These are phyloP conservation scores for Adelphocoris suturalis DNA, from an alignment of 2,888 invertebrate genomes.

Conservation along the genomic window DNA sequence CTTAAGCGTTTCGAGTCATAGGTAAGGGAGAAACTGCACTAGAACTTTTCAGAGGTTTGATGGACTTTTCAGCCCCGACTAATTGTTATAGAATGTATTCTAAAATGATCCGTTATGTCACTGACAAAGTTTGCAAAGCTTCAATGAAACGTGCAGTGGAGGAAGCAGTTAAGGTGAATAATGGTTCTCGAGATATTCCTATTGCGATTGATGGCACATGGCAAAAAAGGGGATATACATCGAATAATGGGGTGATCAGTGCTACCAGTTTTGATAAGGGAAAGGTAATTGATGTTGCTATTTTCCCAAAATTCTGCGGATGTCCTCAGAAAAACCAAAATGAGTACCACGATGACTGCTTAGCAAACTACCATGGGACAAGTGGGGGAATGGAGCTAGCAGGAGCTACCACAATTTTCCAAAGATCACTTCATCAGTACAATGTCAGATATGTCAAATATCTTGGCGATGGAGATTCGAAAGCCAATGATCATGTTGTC, in stretches of 20 bases:
- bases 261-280: background rate
- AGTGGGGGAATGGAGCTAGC: constrained; percentile 75
- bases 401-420: constrained; percentile 71
- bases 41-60: constrained; percentile 52
- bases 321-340: background rate
- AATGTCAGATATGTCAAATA: constrained; percentile 61
- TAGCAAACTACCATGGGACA: constrained; percentile 72
- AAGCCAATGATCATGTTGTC: background rate
- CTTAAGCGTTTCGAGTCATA: constrained; percentile 8
- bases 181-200: constrained; percentile 40
- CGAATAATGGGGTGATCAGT: constrained; percentile 63
- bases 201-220: constrained; percentile 71
- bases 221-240: constrained; percentile 70
- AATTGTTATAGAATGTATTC: constrained; percentile 36
- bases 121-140: background rate
- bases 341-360: constrained; percentile 39
- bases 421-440: constrained; percentile 70
- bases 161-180: background rate
- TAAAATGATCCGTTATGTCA: background rate
- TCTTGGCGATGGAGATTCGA: constrained; percentile 65
- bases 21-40: constrained; percentile 51
- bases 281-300: constrained; percentile 1
- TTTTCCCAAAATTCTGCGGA: background rate
- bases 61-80: constrained; percentile 60
- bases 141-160: background rate